Evolutionary conservation across 2,888 invertebrate genomes (phyloP), one percentile per base, ranked within the genome.

Genomic region (Gryllus longicercus): DNA sequence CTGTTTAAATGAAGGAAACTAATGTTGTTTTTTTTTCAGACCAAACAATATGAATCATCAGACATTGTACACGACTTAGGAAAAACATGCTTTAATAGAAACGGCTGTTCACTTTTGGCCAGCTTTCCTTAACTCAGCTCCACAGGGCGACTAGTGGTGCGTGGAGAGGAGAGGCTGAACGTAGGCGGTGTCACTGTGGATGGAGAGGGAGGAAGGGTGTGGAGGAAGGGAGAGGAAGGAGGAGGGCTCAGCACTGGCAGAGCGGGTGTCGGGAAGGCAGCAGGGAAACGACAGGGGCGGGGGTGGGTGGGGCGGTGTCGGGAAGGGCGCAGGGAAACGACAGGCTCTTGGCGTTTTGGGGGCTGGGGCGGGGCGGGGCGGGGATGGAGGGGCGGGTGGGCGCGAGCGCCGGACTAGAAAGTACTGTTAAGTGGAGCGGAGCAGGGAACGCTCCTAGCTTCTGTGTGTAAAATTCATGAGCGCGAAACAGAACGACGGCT

Each of bases 391-490:
- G 63, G 63, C 63, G 14, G 63, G 63, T 16, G n/a, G 63, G 63
- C 14, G 63, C 14, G 16, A 63, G 63, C 63, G n/a, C 63, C 63
- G 63, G 63, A 63, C 63, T 63, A 63, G 63, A 63, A 63, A 63
- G 63, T 63, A 63, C 63, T 63, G 63, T 63, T 63, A 63, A 63
- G 63, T 63, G 63, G n/a, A 63, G 63, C 63, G 63, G 63, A 63
- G 63, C 14, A n/a, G n/a, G 63, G n/a, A 63, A 14, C 63, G 63
- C 63, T 63, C n/a, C 63, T 63, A 63, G 63, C 63, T 63, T 63
- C 63, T 63, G 63, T 8, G 63, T 63, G 63, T n/a, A 63, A 63
- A 63, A 63, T 63, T 63, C 63, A 63, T 63, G 63, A 63, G 63
- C 63, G 63, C 63, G n/a, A n/a, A 63, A 63, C 63, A 63, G 16